Conservation (phyloP, 2,888 invertebrate species). For the Euphydryas editha region DNA sequence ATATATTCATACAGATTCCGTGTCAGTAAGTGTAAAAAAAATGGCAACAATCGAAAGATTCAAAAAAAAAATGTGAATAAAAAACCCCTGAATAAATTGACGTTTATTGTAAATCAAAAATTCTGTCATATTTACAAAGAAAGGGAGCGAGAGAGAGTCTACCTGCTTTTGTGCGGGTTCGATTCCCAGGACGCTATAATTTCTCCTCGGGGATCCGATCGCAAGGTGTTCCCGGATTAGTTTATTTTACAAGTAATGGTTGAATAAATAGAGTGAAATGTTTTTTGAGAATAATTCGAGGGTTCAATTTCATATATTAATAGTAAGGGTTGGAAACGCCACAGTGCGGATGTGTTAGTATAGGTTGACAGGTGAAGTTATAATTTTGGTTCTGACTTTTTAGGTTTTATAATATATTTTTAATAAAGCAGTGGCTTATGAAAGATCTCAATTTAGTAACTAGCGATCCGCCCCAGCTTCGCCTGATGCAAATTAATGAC, state of each 20-base stretch:
- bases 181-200: conserved; percentile 47
- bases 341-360: neutral
- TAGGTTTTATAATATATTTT: too few relatives aligned
- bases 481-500: too few relatives aligned
- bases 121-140: conserved; percentile 30
- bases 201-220: conserved; percentile 43
- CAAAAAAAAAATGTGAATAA: too few relatives aligned
- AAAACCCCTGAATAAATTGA: neutral
- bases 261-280: neutral
- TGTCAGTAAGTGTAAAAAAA: too few relatives aligned
- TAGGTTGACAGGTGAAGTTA: neutral
- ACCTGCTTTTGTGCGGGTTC: conserved; percentile 52
- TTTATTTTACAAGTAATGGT: neutral
- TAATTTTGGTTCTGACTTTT: too few relatives aligned
- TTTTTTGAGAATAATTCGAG: neutral
- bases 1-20: too few relatives aligned
- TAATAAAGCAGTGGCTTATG: too few relatives aligned
- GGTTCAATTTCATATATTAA: neutral
- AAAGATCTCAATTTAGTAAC: too few relatives aligned
- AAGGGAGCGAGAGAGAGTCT: conserved; percentile 32
- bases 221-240: conserved; percentile 51
- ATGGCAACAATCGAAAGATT: too few relatives aligned
- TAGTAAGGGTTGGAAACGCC: neutral
- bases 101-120: conserved; percentile 20
- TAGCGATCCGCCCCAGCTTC: too few relatives aligned